Base-by-base conservation (phyloP, 1,140 invertebrate genomes). In the Drosophila grimshawi region DNA sequence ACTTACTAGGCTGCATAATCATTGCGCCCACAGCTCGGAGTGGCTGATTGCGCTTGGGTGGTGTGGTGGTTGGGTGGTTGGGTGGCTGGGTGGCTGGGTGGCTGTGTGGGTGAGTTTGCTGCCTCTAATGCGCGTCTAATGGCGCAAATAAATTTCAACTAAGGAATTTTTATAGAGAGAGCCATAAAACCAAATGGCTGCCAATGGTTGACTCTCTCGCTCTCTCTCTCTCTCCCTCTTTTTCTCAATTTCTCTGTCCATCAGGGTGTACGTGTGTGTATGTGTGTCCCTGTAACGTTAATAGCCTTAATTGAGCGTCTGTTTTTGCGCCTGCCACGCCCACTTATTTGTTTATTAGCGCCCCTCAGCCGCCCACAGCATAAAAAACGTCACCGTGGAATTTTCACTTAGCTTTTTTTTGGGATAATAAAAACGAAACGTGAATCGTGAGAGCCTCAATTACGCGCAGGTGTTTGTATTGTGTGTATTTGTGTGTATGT, bases 261-360 rank as follows among this genome's bases (percentile, higher is more conserved):
- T 66, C 60, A 49, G 63, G 7, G 27, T 53, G 56, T 65, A 55
- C 73, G 60, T 73, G 64, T 51, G 56, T 76, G 10, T 76, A 43
- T 70, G 57, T 76, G 56, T 67, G 62, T 72, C 85, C 64, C 68
- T 78, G 83, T 78, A 89, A 78, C 81, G 86, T 90, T 89, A 89
- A 89, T 90, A 89, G 85, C 85, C 85, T 89, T 89, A 89, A 89
- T 89, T 89, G 85, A 89, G 85, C 86, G 78, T 83, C 83, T 71
- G 62, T 60, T 73, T 68, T 72, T 66, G 63, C 63, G 69, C 69
- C 56, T 62, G 86, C 74, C 85, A 80, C 86, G 75, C 85, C 85
- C 81, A 89, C 81, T 89, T 89, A 89, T 89, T 90, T 89, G 85
- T 89, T 89, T 89, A 89, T 89, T 89, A 89, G 85, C 73, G 81